These are phyloP conservation scores for Paguma larvata DNA, from an alignment of 2,797 vertebrate species.

Conservation along the genomic window DNA sequence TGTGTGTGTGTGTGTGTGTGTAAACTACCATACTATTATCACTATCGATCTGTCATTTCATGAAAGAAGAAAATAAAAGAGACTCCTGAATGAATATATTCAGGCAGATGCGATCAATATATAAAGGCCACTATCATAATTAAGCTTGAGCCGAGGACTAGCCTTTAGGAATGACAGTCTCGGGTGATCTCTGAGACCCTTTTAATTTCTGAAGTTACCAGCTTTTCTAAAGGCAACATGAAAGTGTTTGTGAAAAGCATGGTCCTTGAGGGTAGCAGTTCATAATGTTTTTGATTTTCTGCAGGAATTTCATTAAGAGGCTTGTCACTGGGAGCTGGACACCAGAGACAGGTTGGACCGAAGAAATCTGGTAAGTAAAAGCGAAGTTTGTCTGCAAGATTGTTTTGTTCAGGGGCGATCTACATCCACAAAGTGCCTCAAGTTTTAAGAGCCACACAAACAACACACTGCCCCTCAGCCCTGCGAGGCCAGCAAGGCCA, in stretches of 20 bases:
- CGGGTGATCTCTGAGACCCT: background rate
- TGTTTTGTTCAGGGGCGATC: background rate
- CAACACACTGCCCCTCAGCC: background rate
- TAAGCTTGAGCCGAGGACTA: background rate
- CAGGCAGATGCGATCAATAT: background rate
- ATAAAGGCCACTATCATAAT: background rate
- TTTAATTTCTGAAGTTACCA: slow-evolving; percentile 37
- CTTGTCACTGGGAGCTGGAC: background rate
- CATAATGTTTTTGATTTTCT: slow-evolving; percentile 23
- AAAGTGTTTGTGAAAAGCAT: background rate
- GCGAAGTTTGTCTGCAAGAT: background rate
- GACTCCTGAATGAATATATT: background rate
- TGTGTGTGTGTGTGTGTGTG: background rate
- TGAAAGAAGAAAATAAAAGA: slow-evolving; percentile 38
- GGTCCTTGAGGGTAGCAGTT: background rate
- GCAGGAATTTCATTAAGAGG: slow-evolving; percentile 42
- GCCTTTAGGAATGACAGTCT: background rate
- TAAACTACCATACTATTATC: background rate
- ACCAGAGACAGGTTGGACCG: background rate
- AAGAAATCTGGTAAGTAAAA: background rate
- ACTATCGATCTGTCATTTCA: slow-evolving; percentile 13
- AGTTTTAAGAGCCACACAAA: background rate
- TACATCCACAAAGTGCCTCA: background rate
- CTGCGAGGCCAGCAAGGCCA: background rate
- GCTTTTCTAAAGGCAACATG: slow-evolving; percentile 32